Conservation (phyloP, 2,888 invertebrate genomes). For the Conistra vaccinii region DNA sequence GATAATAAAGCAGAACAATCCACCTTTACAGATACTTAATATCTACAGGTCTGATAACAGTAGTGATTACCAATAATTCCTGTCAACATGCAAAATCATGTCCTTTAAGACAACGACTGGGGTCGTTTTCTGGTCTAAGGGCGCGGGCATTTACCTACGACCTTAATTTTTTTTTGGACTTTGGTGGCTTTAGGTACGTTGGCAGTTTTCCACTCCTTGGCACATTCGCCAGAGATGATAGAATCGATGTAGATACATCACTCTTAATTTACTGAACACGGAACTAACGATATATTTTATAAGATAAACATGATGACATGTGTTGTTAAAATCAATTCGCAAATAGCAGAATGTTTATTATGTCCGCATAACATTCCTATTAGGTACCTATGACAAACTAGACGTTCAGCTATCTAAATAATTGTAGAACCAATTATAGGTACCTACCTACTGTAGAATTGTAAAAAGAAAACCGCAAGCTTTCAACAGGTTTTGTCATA, state of each 20-base stretch:
- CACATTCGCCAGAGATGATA: background rate
- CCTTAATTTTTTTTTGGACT: background rate
- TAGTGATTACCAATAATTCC: background rate
- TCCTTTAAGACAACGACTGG: too few relatives aligned
- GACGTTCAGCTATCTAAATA: background rate
- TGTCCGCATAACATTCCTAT: background rate
- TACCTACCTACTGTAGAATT: background rate
- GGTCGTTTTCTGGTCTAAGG: background rate
- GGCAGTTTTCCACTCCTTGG: background rate
- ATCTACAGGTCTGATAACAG: background rate
- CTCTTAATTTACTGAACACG: background rate
- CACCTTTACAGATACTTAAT: background rate
- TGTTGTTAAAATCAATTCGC: slow-evolving; percentile 15
- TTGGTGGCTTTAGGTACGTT: too few relatives aligned
- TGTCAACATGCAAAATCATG: background rate
- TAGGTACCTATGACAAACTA: background rate
- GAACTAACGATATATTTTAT: background rate
- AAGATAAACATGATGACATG: background rate
- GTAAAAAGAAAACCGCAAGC: background rate
- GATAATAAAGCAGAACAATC: background rate
- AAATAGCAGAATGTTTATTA: slow-evolving; percentile 11
- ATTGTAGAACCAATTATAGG: background rate
- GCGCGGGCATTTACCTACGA: background rate
- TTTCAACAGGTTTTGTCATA: background rate
- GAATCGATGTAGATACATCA: background rate